Evolutionary conservation across 53 echinoderm and acorn worm genomes (phyloP).

Genomic region (Arbacia lixula): DNA sequence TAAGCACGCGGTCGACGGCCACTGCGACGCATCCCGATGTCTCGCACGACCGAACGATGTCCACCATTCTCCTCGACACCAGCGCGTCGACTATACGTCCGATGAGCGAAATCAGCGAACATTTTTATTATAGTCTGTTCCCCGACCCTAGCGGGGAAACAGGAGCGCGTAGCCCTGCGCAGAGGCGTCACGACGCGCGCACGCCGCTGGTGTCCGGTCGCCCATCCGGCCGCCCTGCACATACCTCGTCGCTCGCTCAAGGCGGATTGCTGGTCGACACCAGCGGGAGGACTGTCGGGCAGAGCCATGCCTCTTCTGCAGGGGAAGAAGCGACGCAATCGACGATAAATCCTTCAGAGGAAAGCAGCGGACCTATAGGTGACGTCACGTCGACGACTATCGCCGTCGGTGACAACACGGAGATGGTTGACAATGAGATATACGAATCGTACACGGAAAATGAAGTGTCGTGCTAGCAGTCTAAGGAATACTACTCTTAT

Average conservation of each 20-base stretch:
- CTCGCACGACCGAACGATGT: slow-evolving; percentile 73
- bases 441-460: slow-evolving; percentile 76
- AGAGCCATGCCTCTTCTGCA: slow-evolving; percentile 30
- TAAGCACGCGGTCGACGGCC: slow-evolving; percentile 54
- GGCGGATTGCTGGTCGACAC: slow-evolving; percentile 13
- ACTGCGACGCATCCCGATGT: slow-evolving; percentile 26
- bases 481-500: no score
- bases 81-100: slow-evolving; percentile 75
- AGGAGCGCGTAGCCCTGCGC: slow-evolving; percentile 3
- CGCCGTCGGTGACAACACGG: slow-evolving; percentile 40
- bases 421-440: slow-evolving; percentile 94
- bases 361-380: slow-evolving; percentile 15
- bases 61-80: slow-evolving; percentile 76
- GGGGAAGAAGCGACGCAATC: slow-evolving; percentile 40
- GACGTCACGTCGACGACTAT: slow-evolving; percentile 38
- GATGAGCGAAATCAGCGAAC: slow-evolving; percentile 78
- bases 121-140: slow-evolving; percentile 91
- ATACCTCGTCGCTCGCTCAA: slow-evolving; percentile 13
- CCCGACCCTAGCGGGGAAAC: slow-evolving; percentile 55
- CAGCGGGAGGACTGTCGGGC: slow-evolving; percentile 17
- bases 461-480: slow-evolving; percentile 63
- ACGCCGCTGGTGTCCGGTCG: slow-evolving; percentile 31
- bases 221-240: slow-evolving; percentile 22
- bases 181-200: slow-evolving; percentile 20
- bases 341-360: neutral